A percentile compares a stretch with the other conserved stretches of the same genome.
Conservation (phyloP, 2,888 invertebrate species). For the Ptilodon capucinus region DNA sequence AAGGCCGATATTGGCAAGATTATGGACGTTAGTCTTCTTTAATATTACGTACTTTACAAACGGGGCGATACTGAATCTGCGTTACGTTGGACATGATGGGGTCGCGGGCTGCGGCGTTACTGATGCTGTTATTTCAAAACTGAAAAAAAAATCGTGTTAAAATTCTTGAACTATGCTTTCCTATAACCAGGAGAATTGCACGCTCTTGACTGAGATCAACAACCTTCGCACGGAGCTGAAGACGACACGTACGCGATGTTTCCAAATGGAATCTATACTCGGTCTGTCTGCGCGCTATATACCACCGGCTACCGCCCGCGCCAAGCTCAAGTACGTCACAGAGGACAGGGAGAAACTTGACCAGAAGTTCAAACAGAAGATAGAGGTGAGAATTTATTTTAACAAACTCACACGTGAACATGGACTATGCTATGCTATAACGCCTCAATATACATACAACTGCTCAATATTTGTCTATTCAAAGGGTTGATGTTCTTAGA, state of each 20-base stretch:
- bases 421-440: too few relatives aligned
- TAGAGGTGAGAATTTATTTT: slow-evolving; percentile 61
- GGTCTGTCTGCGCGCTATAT: slow-evolving; percentile 83
- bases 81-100: too few relatives aligned
- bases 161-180: not conserved
- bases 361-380: slow-evolving; percentile 75
- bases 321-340: slow-evolving; percentile 84
- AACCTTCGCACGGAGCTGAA: slow-evolving; percentile 87
- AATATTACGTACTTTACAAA: not conserved
- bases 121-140: too few relatives aligned
- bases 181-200: slow-evolving; percentile 86
- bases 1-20: slow-evolving; percentile 84
- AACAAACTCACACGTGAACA: too few relatives aligned
- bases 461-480: too few relatives aligned
- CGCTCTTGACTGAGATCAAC: slow-evolving; percentile 90
- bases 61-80: too few relatives aligned
- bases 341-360: slow-evolving; percentile 84
- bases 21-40: slow-evolving; percentile 79
- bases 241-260: slow-evolving; percentile 84
- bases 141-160: too few relatives aligned
- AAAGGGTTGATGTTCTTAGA: too few relatives aligned
- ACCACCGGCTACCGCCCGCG: slow-evolving; percentile 83
- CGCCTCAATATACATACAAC: too few relatives aligned
- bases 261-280: slow-evolving; percentile 88
- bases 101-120: too few relatives aligned